Conservation (phyloP, 2,797 vertebrate genomes). For the Ficedula albicollis region DNA sequence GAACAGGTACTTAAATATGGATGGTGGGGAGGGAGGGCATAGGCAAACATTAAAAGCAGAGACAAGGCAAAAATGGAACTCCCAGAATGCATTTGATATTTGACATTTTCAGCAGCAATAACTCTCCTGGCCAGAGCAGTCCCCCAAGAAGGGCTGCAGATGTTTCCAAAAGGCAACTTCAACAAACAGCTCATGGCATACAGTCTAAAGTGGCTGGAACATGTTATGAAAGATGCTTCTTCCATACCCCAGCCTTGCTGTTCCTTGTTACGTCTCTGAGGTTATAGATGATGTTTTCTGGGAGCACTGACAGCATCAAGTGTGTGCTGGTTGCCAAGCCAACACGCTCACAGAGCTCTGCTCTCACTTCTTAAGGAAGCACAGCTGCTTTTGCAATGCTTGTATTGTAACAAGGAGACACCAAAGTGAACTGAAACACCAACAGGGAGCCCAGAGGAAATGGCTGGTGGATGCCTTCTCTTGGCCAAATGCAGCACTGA, state of each 20-base stretch:
- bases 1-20: neutral
- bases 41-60: neutral
- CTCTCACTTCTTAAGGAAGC: neutral
- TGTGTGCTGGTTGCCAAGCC: conserved; percentile 20
- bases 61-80: neutral
- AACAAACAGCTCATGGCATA: fast-evolving
- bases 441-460: neutral
- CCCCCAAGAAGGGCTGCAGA: neutral
- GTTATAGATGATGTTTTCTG: neutral
- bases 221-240: neutral
- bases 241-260: neutral
- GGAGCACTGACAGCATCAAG: neutral
- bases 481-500: neutral
- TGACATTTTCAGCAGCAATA: neutral
- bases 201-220: neutral
- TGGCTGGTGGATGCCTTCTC: neutral
- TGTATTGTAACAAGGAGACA: neutral
- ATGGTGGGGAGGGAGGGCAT: neutral
- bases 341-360: neutral
- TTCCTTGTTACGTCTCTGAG: neutral
- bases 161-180: neutral
- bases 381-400: neutral
- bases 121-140: neutral
- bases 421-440: neutral
- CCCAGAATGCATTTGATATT: neutral